Conservation (phyloP, 2,888 invertebrate genomes). For the Cephus runcator region DNA sequence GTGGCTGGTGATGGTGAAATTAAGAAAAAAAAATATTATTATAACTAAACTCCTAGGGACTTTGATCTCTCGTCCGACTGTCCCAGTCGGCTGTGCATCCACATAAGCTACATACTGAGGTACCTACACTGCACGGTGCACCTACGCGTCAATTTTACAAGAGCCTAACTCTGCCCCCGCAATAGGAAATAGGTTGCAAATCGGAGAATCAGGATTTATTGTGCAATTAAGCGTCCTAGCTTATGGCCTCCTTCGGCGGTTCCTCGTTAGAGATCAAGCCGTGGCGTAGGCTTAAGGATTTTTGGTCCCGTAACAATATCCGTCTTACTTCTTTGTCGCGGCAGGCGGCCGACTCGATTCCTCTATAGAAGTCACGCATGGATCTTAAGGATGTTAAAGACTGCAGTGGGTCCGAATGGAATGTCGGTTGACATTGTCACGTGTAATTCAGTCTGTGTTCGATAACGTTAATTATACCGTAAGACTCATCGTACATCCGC, state of each 20-base stretch:
- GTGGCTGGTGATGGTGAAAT: not conserved
- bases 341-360: not conserved
- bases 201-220: constrained; percentile 64
- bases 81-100: constrained; percentile 51
- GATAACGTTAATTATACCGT: not conserved
- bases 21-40: not conserved
- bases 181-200: constrained; percentile 64
- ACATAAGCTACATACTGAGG: constrained; percentile 41
- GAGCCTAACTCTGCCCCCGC: constrained; percentile 58
- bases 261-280: not conserved
- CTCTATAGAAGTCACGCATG: not conserved
- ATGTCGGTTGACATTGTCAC: not conserved
- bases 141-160: constrained; percentile 59
- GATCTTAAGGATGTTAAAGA: not conserved
- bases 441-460: not conserved
- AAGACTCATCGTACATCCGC: not conserved
- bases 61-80: constrained; percentile 52
- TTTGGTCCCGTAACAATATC: not conserved
- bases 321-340: not conserved
- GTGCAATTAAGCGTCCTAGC: constrained; percentile 59
- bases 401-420: not conserved
- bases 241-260: constrained; percentile 48
- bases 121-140: constrained; percentile 42
- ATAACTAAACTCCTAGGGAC: not conserved
- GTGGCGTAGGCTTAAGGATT: not conserved